phyloP scores from a whole-genome alignment of 64 coral and sea anemone genomes.

The Pocillopora damicornis region DNA sequence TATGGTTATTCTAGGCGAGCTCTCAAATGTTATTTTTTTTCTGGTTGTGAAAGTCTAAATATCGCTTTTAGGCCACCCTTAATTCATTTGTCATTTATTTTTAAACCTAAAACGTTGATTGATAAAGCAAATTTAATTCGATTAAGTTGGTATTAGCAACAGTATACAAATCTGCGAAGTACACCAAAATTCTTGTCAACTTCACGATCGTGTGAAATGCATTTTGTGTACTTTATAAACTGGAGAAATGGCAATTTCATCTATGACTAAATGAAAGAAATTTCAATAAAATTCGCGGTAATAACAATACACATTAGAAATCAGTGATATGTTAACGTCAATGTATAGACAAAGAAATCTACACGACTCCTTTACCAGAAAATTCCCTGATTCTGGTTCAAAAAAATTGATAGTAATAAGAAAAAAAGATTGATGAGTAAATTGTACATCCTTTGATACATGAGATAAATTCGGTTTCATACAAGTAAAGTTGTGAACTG shows the following conservation, averaged over 20 bases:
- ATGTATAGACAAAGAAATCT: constrained; percentile 2
- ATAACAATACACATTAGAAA: constrained; percentile 43
- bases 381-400: background rate
- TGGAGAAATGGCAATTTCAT: background rate
- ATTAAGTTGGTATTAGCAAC: too few species aligned
- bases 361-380: background rate
- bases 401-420: background rate
- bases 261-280: background rate
- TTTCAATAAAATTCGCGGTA: background rate
- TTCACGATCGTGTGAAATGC: background rate
- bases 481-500: background rate
- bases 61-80: background rate
- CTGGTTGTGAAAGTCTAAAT: background rate
- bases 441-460: background rate
- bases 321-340: constrained; percentile 35
- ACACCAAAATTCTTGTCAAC: background rate
- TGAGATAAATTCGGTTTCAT: background rate
- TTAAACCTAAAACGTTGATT: background rate
- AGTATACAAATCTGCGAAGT: too few species aligned
- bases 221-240: background rate
- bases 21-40: background rate
- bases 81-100: background rate
- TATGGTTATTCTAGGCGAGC: background rate
- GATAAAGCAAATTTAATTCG: background rate
- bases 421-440: background rate